A percentile compares a stretch with the other conserved stretches of the same genome.
Evolutionary conservation across 1,140 invertebrate species (phyloP).

Genomic region (Drosophila carrolli): DNA sequence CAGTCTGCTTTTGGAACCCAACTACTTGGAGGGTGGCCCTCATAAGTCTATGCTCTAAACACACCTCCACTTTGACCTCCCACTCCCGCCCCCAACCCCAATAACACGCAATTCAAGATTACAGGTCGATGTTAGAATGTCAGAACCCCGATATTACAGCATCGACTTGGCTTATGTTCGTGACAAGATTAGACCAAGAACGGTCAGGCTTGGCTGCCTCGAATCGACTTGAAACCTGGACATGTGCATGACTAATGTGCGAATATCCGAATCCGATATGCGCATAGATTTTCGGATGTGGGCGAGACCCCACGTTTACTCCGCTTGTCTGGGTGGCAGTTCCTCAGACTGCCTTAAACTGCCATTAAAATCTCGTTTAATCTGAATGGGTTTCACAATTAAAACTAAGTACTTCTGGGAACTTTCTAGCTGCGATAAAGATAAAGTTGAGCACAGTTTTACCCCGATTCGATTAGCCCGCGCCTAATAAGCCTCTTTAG

Average conservation of each 20-base stretch:
- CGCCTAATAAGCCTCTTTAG: constrained; percentile 29
- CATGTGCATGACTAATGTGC: constrained; percentile 8
- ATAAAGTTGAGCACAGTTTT: neutral
- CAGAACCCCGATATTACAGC: constrained; percentile 16
- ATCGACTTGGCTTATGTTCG: constrained; percentile 48
- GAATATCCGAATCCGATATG: constrained; percentile 7
- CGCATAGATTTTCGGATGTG: constrained; percentile 1
- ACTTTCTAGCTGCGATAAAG: constrained; percentile 1
- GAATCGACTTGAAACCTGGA: neutral
- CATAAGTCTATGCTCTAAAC: neutral
- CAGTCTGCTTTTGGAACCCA: neutral
- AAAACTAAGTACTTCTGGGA: constrained; percentile 4
- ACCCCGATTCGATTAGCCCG: constrained; percentile 5
- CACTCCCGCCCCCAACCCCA: neutral
- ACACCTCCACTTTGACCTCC: constrained; percentile 2
- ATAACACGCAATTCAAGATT: constrained; percentile 10
- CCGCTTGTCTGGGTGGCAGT: neutral
- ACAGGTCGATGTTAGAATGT: constrained; percentile 5
- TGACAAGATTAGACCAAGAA: constrained; percentile 73
- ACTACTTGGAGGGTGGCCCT: neutral
- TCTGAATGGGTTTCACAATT: neutral
- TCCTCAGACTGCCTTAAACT: neutral
- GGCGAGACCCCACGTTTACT: neutral
- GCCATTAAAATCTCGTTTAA: neutral
- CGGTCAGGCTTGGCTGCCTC: constrained; percentile 47